These are phyloP conservation scores for Edolisoma coerulescens DNA, from an alignment of 2,113 vertebrate species.

Conservation along the genomic window DNA sequence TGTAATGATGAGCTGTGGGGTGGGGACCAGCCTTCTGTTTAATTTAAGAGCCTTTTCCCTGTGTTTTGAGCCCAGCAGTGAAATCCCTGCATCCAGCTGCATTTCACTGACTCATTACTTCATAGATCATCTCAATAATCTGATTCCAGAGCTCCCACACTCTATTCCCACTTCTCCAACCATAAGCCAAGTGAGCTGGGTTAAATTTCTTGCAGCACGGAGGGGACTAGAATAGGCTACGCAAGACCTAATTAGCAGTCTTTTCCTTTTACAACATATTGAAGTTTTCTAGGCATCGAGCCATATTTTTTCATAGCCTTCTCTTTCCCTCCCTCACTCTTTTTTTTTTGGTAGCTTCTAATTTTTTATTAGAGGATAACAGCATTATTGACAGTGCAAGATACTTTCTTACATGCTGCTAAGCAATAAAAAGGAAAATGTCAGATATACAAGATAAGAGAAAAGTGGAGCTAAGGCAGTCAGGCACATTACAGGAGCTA, in stretches of 20 bases:
- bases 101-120: constrained; percentile 60
- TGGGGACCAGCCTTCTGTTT: constrained; percentile 23
- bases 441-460: background rate
- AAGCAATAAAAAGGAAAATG: constrained; percentile 11
- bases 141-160: constrained; percentile 51
- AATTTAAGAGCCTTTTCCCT: constrained; percentile 5
- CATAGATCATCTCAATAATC: constrained; percentile 62
- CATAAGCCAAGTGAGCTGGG: constrained; percentile 33
- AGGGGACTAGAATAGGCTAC: constrained; percentile 9
- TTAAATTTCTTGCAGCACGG: constrained; percentile 41
- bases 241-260: constrained; percentile 58
- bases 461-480: background rate
- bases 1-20: background rate
- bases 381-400: constrained; percentile 31
- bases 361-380: constrained; percentile 51
- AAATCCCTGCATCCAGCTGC: constrained; percentile 33
- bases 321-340: background rate
- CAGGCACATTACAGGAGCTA: background rate
- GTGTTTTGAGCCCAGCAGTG: background rate
- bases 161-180: constrained; percentile 51
- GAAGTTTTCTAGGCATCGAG: constrained; percentile 62
- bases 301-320: constrained; percentile 43
- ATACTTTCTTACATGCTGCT: background rate
- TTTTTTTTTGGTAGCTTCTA: background rate
- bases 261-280: constrained; percentile 58